Evolutionary conservation across 2,888 invertebrate genomes (phyloP), one percentile per base, ranked within the genome.

Genomic region (Aporophyla nigra): DNA sequence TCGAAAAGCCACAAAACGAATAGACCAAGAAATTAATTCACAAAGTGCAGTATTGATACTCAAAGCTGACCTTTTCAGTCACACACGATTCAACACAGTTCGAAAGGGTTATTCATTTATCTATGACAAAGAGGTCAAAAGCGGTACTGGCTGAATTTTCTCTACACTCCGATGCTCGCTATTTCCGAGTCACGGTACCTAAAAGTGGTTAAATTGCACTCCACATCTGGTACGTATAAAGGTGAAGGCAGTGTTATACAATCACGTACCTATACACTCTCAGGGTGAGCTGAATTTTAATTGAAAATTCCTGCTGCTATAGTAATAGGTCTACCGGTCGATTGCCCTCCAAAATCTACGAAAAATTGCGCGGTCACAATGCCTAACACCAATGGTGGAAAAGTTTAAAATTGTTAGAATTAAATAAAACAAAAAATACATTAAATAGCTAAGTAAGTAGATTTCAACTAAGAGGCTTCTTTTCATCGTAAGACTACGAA

Each of bases 201-300:
- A 80, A 86, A 86, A 88, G 75, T 81, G 58, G 70, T 83, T 74
- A 78, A 83, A 86, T 85, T 85, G 88, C 83, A 80, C 70, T 83
- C 66, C 63, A 69, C 72, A 78, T 78, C 74, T 78, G 74, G 21
- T 27, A 53, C 76, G 71, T 71, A 61, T 76, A 74, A 73, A 59
- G 27, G 63, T 49, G 51, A 63, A 71, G 62, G 68, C 40, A 43
- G 49, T 56, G 43, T 61, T 66, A 74, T 76, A 76, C 63, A 74
- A 74, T 78, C 71, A 68, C 75, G 82, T 85, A 49, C 66, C 49
- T 71, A 24, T 46, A 56, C 24, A 46, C 5, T 24, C 14, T 40
- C 27, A 49, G 40, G 58, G n/a, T 58, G 62, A 63, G 43, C 58
- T 66, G 76, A 78, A 86, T 86, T 80, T 78, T 86, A 83, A 86